These are phyloP conservation scores for Hecatera dysodea DNA, from an alignment of 2,888 invertebrate species.

Conservation along the genomic window DNA sequence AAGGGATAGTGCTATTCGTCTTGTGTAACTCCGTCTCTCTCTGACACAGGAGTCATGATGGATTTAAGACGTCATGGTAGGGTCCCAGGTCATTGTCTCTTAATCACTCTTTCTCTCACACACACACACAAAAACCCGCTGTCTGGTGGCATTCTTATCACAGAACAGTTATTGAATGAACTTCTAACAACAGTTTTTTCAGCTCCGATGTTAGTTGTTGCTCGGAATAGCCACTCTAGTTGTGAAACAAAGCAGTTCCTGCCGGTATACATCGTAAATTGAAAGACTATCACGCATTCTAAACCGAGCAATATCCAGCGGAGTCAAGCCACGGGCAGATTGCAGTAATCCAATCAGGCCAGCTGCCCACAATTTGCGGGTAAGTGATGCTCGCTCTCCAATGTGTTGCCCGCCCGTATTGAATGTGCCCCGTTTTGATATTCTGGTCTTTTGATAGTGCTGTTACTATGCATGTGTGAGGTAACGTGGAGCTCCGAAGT, in stretches of 20 bases:
- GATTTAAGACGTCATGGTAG: too few species aligned
- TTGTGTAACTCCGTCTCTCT: too few species aligned
- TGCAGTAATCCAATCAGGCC: conserved; percentile 72
- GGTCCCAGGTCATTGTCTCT: too few species aligned
- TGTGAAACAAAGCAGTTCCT: conserved; percentile 6
- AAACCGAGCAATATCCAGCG: conserved; percentile 40
- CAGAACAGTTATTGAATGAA: too few species aligned
- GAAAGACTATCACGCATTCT: conserved; percentile 41
- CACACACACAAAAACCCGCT: too few species aligned
- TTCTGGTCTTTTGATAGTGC: conserved; percentile 39
- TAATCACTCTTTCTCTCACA: too few species aligned
- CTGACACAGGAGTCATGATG: too few species aligned
- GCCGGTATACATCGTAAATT: conserved; percentile 35
- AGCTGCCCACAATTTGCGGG: conserved; percentile 70
- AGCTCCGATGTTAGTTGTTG: too few species aligned
- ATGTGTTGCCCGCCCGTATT: conserved; percentile 25
- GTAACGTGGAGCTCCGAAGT: neutral
- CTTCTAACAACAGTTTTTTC: neutral
- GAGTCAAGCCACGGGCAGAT: conserved; percentile 41
- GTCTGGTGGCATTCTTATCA: too few species aligned
- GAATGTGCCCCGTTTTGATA: conserved; percentile 41
- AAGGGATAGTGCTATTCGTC: too few species aligned
- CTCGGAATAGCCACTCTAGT: neutral
- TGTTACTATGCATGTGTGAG: conserved; percentile 1
- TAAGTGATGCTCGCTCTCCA: conserved; percentile 54